These are phyloP conservation scores for Saccopteryx leptura DNA, from an alignment of 2,113 vertebrate species.

Conservation along the genomic window DNA sequence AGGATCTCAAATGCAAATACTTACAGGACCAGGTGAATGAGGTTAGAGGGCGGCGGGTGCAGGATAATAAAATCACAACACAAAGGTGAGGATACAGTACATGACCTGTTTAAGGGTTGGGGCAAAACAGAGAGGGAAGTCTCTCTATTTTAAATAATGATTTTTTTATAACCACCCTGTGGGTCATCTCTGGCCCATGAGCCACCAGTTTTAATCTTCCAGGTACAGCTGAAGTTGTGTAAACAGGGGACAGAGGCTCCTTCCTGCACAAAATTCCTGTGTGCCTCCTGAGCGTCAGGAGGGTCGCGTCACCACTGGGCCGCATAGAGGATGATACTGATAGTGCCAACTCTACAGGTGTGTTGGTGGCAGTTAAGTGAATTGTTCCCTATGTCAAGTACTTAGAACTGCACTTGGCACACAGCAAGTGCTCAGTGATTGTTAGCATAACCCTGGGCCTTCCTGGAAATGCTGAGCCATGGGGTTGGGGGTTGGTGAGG, in stretches of 20 bases:
- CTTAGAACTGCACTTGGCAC: neutral
- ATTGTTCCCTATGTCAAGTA: neutral
- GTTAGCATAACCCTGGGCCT: neutral
- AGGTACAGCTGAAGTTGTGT: neutral
- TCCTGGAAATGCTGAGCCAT: neutral
- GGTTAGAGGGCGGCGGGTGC: neutral
- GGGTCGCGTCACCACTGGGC: neutral
- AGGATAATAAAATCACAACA: neutral
- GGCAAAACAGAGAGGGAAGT: neutral
- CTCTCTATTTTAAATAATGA: neutral
- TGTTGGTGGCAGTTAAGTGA: neutral
- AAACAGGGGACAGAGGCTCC: neutral
- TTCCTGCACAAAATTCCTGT: no score
- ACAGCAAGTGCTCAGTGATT: neutral
- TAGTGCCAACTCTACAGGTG: no score
- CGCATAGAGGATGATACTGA: neutral
- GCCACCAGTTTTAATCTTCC: neutral
- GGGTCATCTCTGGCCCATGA: neutral
- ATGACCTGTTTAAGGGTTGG: neutral
- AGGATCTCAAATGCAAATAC: neutral
- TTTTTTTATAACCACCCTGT: neutral
- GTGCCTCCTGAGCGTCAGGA: neutral
- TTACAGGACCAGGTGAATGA: neutral
- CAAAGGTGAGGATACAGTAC: neutral
- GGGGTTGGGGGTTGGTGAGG: neutral